Evolutionary conservation across 1,140 invertebrate genomes (phyloP).

Genomic region (Magallana gigas): DNA sequence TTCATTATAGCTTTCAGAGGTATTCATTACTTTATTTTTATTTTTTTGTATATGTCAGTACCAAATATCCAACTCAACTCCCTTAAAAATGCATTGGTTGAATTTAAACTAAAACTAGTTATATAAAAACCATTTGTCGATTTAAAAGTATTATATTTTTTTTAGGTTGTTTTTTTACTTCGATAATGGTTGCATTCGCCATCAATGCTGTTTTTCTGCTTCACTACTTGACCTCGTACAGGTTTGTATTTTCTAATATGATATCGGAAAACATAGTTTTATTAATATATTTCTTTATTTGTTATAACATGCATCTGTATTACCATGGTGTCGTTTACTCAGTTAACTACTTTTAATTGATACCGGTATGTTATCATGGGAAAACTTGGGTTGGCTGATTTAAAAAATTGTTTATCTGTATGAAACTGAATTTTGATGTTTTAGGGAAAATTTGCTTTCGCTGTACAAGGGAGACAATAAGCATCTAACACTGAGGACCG

Average conservation of each 20-base stretch:
- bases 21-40: background rate
- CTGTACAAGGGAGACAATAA: conserved; percentile 50
- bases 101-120: too few relatives aligned
- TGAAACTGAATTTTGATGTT: background rate
- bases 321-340: too few relatives aligned
- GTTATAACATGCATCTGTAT: too few relatives aligned
- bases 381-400: too few relatives aligned
- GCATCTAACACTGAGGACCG: conserved; percentile 45
- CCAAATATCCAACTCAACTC: too few relatives aligned
- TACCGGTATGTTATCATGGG: too few relatives aligned
- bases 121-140: too few relatives aligned
- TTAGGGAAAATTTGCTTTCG: conserved; percentile 52
- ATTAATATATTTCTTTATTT: background rate
- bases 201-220: background rate
- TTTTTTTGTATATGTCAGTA: too few relatives aligned
- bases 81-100: too few relatives aligned
- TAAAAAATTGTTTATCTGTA: too few relatives aligned
- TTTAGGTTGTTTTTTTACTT: background rate
- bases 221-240: background rate
- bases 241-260: background rate
- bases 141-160: too few relatives aligned
- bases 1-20: background rate
- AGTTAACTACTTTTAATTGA: too few relatives aligned
- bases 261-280: background rate
- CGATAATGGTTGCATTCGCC: background rate